Evolutionary conservation across 2,797 vertebrate genomes (phyloP), one percentile per base, ranked within the genome.

Genomic region (Crocodylus rhombifer): DNA sequence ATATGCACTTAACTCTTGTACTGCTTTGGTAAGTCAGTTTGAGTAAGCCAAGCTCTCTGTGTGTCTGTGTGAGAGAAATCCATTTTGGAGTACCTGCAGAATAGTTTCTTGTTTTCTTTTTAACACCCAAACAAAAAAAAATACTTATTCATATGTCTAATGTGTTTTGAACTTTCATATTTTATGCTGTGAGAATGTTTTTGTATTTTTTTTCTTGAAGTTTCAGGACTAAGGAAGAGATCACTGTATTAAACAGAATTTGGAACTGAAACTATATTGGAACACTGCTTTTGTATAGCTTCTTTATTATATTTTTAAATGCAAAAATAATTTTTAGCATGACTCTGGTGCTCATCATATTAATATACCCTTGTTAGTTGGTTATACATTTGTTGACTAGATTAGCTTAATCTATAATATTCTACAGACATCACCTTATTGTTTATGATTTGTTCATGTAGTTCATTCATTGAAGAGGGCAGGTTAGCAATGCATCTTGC

Each of bases 381-480:
- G 82, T 33, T 86, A 74, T 78, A 14, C 57, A 17, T 78, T 23
- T 76, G 7, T 57, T 77, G 93, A 91, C 56, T 94, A 86, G 82
- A 86, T 20, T 80, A 1, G 10, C 26, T 77, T 92, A 89, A 84
- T 82, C n/a, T 78, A 77, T 93, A 77, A 20, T 69, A 56, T 30
- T 80, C 1, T 83, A 79, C 18, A 1, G 83, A 4, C 84, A 25
- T 60, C 86, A 42, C 76, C 65, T 78, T 0, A 0, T 80, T 86
- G 55, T 90, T 88, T 91, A 61, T 83, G 93, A 56, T 94, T 82
- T 87, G 85, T 89, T 96, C 30, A 93, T 95, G 67, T 89, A 17
- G 12, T 93, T 88, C 91, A 67, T 83, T 95, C 60, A 77, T 26
- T 81, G 88, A 84, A 77, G 61, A 87, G 63, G 82, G 18, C 61